Conservation (phyloP, 2,797 vertebrate species). For the Pangasius djambal region DNA sequence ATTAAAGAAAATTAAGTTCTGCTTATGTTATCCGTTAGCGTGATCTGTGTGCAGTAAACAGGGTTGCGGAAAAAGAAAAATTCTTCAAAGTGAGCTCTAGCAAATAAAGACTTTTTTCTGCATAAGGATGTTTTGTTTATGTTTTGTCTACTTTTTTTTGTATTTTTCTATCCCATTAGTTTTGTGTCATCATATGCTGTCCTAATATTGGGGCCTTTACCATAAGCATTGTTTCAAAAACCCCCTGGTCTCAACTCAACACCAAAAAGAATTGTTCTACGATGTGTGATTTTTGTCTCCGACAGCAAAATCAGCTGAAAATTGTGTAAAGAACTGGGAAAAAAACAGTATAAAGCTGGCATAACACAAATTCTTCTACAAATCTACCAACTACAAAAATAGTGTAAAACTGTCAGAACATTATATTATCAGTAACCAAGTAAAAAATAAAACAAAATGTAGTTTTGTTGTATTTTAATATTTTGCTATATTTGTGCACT, state of each 20-base stretch:
- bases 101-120: no score
- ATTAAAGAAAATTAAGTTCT: no score
- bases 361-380: background rate
- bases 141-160: no score
- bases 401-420: background rate
- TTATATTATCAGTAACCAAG: background rate
- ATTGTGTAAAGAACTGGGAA: background rate
- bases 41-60: no score
- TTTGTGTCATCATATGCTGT: background rate
- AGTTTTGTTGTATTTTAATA: background rate
- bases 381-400: background rate
- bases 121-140: no score
- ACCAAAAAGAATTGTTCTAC: background rate
- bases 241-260: background rate
- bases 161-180: background rate
- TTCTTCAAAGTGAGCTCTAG: no score
- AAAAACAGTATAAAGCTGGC: background rate
- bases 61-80: no score
- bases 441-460: background rate
- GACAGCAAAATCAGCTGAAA: no score
- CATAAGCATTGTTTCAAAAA: background rate
- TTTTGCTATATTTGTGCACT: background rate
- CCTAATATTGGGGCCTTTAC: background rate
- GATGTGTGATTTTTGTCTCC: background rate
- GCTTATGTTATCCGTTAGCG: no score